phyloP scores from a whole-genome alignment of 2,888 invertebrate species.

The Pterostichus niger region DNA sequence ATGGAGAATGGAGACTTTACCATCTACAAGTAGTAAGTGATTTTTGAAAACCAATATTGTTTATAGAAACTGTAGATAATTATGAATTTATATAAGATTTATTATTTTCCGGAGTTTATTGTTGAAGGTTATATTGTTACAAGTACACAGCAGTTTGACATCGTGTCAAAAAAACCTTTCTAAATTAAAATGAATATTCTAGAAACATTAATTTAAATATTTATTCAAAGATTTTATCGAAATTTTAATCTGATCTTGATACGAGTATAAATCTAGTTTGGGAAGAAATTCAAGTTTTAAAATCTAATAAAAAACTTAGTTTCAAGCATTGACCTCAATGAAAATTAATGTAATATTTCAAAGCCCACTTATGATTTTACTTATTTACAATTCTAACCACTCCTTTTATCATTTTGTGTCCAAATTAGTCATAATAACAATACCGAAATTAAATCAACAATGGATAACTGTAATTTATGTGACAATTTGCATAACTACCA shows the following conservation, averaged over 20 bases:
- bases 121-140: constrained; percentile 19
- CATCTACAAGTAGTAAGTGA: no score
- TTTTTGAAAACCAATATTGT: neutral
- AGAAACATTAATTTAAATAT: no score
- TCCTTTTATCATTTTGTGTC: neutral
- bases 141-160: no score
- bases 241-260: neutral
- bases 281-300: no score
- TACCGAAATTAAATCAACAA: neutral
- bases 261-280: neutral
- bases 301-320: neutral
- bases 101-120: neutral
- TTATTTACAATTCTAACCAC: neutral
- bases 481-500: neutral
- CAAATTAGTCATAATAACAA: constrained; percentile 44
- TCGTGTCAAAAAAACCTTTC: constrained; percentile 27
- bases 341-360: neutral
- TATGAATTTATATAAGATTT: neutral
- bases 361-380: neutral
- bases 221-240: no score
- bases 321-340: constrained; percentile 46
- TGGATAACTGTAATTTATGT: constrained; percentile 1
- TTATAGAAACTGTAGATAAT: constrained; percentile 29
- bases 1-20: no score
- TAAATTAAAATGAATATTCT: neutral